Evolutionary conservation across 2,888 invertebrate genomes (phyloP).

Genomic region (Callinectes sapidus): DNA sequence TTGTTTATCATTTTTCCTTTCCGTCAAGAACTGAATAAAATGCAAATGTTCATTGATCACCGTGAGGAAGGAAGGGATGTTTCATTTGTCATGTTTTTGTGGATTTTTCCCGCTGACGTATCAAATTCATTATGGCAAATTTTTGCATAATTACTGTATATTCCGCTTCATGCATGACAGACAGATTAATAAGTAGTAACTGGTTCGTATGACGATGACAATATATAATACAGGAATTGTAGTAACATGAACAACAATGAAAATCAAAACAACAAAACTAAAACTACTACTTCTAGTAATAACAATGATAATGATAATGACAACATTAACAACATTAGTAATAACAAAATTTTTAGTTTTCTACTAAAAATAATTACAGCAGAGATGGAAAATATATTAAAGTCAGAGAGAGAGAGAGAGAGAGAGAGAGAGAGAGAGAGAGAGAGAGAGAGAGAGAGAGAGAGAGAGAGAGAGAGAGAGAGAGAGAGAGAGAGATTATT

Average conservation of each 20-base stretch:
- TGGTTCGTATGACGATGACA: background rate
- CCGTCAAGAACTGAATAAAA: background rate
- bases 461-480: no score
- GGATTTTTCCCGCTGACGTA: background rate
- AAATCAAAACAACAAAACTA: no score
- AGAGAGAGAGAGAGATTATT: no score
- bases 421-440: no score
- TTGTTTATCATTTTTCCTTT: background rate
- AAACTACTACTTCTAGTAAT: background rate
- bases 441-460: no score
- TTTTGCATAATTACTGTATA: background rate
- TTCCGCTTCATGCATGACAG: background rate
- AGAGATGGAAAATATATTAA: no score
- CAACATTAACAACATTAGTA: no score
- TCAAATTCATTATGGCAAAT: no score
- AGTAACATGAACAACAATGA: background rate
- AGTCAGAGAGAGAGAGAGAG: no score
- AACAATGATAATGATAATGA: background rate
- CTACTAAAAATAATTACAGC: no score
- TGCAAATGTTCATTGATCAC: background rate
- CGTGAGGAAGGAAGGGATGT: background rate
- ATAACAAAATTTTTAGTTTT: no score
- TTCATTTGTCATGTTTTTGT: background rate
- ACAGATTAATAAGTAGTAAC: background rate
- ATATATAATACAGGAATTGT: background rate